Evolutionary conservation across 2,113 vertebrate species (phyloP), one percentile per base, ranked within the genome.

Genomic region (Tachysurus fulvidraco): DNA sequence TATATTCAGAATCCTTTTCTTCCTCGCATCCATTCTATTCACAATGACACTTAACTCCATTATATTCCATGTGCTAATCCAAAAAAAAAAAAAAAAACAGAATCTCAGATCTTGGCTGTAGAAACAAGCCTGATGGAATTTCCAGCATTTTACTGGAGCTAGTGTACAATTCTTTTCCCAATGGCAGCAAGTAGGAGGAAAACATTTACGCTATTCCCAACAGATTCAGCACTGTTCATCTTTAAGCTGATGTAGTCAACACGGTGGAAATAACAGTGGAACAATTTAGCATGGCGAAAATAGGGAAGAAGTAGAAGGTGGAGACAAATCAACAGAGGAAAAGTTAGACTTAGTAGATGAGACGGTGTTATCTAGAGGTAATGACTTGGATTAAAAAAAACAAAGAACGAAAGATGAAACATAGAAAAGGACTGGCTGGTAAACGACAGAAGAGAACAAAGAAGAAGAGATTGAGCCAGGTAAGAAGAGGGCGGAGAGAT

Each of bases 361-460:
- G 64, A 74, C 44, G 13, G 64, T 54, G 28, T n/a, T 64, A 85
- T 62, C 54, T 60, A 46, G 41, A 78, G 71, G 74, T 23, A 82
- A 6, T 81, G 41, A 71, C 62, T 54, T 86, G 54, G 54, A 82
- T 23, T 8, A 50, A 50, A 50, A 59, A 46, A 54, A 82, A 46
- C 12, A 77, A 73, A 80, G 30, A 80, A 85, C 57, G 23, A 44
- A 74, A 85, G 59, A 69, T 82, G 54, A 83, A 83, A 64, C 12
- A 62, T 23, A 25, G 57, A 57, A 57, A 52, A 65, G 52, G 30
- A 36, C 44, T 50, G 36, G 50, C 30, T 78, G 21, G 28, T 50
- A 28, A 64, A 52, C 59, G 50, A 78, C 44, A 77, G n/a, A 88
- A 86, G 54, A 65, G 73, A 57, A 85, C 55, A 73, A 79, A 80